These are phyloP conservation scores for Stomatorhinus ivindoensis DNA, from an alignment of 2,113 vertebrate species.

Conservation along the genomic window DNA sequence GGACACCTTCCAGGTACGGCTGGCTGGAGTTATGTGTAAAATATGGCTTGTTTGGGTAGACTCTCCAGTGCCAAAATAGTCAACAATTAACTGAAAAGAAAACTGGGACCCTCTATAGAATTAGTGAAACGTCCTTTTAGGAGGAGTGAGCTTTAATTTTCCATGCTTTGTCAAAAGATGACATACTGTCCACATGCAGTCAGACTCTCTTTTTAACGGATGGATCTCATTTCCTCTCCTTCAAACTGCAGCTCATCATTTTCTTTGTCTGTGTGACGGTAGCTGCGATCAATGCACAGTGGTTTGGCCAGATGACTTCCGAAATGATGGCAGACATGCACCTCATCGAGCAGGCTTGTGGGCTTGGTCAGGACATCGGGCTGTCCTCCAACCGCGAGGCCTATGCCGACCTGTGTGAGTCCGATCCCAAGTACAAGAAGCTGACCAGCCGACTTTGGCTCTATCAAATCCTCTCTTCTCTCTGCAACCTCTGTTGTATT, in stretches of 20 bases:
- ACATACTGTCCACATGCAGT: not conserved
- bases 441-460: conserved; percentile 54
- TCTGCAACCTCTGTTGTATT: conserved; percentile 73
- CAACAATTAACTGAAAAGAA: not conserved
- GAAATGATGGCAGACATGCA: conserved; percentile 67
- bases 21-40: not conserved
- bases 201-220: not conserved
- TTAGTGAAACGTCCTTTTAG: not conserved
- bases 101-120: not conserved
- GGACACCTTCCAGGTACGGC: conserved; percentile 59
- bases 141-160: not conserved
- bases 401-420: conserved; percentile 51
- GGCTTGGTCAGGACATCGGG: conserved; percentile 64
- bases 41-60: not conserved
- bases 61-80: not conserved
- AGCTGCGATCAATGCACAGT: conserved; percentile 65
- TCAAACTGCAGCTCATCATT: conserved; percentile 52
- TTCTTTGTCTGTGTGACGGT: conserved; percentile 66
- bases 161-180: not conserved
- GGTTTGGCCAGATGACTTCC: conserved; percentile 64
- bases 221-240: not conserved
- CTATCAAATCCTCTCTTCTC: conserved; percentile 59
- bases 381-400: conserved; percentile 54
- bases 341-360: conserved; percentile 55
- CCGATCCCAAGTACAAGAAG: conserved; percentile 50